Conservation (phyloP, 2,797 vertebrate species). For the Rhynchonycteris naso region DNA sequence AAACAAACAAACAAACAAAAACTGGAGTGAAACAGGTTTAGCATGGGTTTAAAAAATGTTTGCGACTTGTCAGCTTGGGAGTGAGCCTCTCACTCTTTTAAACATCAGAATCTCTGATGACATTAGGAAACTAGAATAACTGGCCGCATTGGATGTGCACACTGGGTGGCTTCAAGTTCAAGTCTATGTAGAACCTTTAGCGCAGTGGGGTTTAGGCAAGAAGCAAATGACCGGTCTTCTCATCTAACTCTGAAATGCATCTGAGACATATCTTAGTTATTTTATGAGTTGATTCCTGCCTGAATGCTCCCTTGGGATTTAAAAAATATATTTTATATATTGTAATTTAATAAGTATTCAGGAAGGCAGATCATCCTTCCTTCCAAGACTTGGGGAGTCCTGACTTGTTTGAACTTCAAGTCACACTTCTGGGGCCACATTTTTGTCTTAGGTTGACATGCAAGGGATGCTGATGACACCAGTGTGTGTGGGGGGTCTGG, state of each 20-base stretch:
- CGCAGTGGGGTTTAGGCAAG: background rate
- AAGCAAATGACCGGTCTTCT: background rate
- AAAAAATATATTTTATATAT: background rate
- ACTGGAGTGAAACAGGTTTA: background rate
- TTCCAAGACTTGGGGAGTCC: background rate
- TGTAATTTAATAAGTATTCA: background rate
- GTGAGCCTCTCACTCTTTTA: background rate
- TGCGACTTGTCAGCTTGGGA: background rate
- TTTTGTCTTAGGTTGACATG: background rate
- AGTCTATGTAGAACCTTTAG: background rate
- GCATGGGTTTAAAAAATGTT: background rate
- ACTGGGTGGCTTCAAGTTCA: background rate
- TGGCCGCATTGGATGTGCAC: background rate
- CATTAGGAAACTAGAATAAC: background rate
- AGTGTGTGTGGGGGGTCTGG: background rate
- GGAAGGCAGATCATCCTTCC: background rate
- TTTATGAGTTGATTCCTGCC: background rate
- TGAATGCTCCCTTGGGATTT: background rate
- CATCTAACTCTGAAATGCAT: background rate
- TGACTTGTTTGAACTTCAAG: slow-evolving; percentile 15
- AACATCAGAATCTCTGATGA: background rate
- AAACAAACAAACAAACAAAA: background rate
- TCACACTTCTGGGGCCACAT: background rate
- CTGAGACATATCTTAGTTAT: background rate
- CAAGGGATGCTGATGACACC: background rate